Evolutionary conservation across 2,113 vertebrate species (phyloP).

Genomic region (Anolis sagrei): DNA sequence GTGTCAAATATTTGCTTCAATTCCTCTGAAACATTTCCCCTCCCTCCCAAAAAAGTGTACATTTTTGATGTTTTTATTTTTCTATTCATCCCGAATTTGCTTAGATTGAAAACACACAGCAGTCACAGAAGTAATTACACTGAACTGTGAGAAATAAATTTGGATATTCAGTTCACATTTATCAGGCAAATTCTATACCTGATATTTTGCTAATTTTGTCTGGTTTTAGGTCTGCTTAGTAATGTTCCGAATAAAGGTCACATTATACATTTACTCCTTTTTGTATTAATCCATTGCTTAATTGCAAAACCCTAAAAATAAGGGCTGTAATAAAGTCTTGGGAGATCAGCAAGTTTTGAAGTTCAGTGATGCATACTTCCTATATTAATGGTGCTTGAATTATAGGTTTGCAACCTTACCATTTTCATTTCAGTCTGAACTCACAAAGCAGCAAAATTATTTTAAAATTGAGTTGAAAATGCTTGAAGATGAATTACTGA

Average conservation of each 20-base stretch:
- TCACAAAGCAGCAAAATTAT: slow-evolving; percentile 84
- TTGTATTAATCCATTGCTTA: slow-evolving; percentile 42
- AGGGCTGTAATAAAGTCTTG: slow-evolving; percentile 39
- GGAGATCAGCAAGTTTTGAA: slow-evolving; percentile 53
- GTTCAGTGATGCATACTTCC: slow-evolving; percentile 51
- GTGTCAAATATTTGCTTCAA: background rate
- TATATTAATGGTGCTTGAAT: slow-evolving; percentile 62
- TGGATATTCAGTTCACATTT: background rate
- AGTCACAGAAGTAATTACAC: background rate
- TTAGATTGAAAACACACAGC: background rate
- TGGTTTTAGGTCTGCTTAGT: slow-evolving; percentile 16
- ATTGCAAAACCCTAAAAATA: slow-evolving; percentile 45
- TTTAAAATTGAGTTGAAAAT: slow-evolving; percentile 88
- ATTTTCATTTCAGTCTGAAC: slow-evolving; percentile 73
- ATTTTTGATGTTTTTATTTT: background rate
- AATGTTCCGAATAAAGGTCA: slow-evolving; percentile 37
- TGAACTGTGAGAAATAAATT: background rate
- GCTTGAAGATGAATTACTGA: slow-evolving; percentile 81
- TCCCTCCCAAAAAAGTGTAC: too few relatives aligned
- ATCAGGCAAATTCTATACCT: slow-evolving; percentile 5
- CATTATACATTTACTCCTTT: slow-evolving; percentile 44
- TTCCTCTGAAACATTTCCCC: background rate
- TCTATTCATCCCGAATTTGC: background rate
- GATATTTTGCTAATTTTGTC: slow-evolving; percentile 12
- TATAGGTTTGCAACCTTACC: slow-evolving; percentile 63